Evolutionary conservation across 2,113 vertebrate genomes (phyloP).

Genomic region (Vombatus ursinus): DNA sequence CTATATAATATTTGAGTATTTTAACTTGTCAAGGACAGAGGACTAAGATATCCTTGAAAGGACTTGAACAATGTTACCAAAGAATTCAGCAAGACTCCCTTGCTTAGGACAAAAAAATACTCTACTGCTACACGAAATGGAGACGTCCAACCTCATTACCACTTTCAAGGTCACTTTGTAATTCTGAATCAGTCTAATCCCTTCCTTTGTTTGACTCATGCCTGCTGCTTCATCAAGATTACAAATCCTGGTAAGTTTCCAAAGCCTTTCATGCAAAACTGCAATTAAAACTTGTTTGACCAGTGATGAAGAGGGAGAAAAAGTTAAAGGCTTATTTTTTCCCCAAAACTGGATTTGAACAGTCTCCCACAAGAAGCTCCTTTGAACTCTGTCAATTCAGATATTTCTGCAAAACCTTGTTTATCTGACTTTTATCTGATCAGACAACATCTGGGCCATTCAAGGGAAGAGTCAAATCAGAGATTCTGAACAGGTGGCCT

Average conservation of each 20-base stretch:
- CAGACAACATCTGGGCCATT: background rate
- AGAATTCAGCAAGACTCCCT: background rate
- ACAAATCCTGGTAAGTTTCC: background rate
- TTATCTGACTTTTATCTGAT: slow-evolving; percentile 9
- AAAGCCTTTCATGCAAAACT: background rate
- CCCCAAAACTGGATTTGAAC: slow-evolving; percentile 44
- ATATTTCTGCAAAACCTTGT: slow-evolving; percentile 27
- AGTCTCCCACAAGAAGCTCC: slow-evolving; percentile 57
- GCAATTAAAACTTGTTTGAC: background rate
- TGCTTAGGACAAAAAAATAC: background rate
- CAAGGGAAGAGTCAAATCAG: background rate
- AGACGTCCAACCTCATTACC: background rate
- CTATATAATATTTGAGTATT: background rate
- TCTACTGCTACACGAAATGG: slow-evolving; percentile 1
- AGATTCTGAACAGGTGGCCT: background rate
- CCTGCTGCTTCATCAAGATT: background rate
- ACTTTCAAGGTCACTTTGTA: background rate
- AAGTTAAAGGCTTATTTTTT: slow-evolving; percentile 59
- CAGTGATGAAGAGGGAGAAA: slow-evolving; percentile 27
- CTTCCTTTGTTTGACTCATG: slow-evolving; percentile 1
- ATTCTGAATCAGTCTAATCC: background rate
- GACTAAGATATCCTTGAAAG: slow-evolving; percentile 19
- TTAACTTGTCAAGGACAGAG: background rate
- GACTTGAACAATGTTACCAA: background rate
- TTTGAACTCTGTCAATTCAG: slow-evolving; percentile 38